phyloP scores from a whole-genome alignment of 2,113 vertebrate species.

The Theropithecus gelada region DNA sequence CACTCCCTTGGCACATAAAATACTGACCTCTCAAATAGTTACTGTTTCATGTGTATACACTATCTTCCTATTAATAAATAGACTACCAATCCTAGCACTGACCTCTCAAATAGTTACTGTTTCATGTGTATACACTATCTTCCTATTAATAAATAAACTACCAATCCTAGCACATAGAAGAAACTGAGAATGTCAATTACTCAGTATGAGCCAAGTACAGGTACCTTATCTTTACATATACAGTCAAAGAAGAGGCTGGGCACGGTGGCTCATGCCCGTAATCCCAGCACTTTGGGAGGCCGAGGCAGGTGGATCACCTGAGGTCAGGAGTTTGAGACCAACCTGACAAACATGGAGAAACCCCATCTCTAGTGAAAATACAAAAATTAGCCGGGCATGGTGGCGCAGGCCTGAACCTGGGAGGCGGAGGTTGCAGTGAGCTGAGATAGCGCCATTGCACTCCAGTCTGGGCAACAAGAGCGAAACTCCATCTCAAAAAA shows the following conservation, averaged over 20 bases:
- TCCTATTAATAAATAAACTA: background rate
- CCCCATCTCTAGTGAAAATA: too few species aligned
- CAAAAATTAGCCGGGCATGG: too few species aligned
- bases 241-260: background rate
- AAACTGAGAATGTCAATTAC: slow-evolving; percentile 2
- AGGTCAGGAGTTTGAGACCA: too few species aligned
- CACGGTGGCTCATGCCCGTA: too few species aligned
- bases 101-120: background rate
- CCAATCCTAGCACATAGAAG: background rate
- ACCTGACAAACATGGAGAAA: too few species aligned
- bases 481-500: too few species aligned
- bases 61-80: background rate
- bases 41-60: background rate
- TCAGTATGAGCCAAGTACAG: background rate
- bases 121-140: background rate
- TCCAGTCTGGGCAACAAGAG: too few species aligned
- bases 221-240: background rate
- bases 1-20: background rate
- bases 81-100: background rate
- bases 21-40: background rate
- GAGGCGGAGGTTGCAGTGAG: too few species aligned
- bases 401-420: too few species aligned
- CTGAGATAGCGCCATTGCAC: too few species aligned
- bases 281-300: too few species aligned
- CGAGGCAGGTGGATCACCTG: too few species aligned